These are phyloP conservation scores for Polydrusus cervinus DNA, from an alignment of 2,888 invertebrate species.

Conservation along the genomic window DNA sequence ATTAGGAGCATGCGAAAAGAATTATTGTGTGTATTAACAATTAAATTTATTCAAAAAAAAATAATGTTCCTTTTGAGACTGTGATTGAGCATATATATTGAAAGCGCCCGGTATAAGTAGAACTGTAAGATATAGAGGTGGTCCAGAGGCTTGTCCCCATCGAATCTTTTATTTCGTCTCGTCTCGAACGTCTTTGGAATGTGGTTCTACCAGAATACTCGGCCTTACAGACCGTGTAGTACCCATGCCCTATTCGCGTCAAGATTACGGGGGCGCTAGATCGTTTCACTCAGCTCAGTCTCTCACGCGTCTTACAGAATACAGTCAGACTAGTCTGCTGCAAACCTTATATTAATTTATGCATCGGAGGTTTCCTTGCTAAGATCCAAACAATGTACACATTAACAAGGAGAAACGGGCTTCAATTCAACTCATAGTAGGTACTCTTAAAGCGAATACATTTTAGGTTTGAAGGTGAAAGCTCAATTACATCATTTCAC, in stretches of 20 bases:
- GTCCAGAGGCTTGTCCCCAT: slow-evolving; percentile 56
- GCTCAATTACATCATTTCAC: slow-evolving; percentile 55
- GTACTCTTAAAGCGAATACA: neutral
- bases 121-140: slow-evolving; percentile 54
- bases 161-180: slow-evolving; percentile 60
- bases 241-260: slow-evolving; percentile 37
- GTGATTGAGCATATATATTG: slow-evolving; percentile 15
- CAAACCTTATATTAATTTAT: too few species aligned
- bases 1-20: too few species aligned
- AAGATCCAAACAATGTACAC: neutral
- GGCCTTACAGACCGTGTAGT: slow-evolving; percentile 52
- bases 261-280: neutral
- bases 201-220: slow-evolving; percentile 60
- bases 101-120: slow-evolving; percentile 47
- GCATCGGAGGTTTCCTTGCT: neutral
- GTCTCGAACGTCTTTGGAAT: slow-evolving; percentile 59
- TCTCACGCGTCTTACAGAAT: neutral
- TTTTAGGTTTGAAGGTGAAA: slow-evolving; percentile 47
- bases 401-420: neutral
- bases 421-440: neutral
- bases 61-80: neutral
- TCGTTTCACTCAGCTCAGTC: neutral
- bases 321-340: too few species aligned
- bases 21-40: too few species aligned
- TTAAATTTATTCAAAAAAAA: neutral